These are phyloP conservation scores for Phrynocephalus versicolor DNA, from an alignment of 2,113 vertebrate genomes.

Conservation along the genomic window DNA sequence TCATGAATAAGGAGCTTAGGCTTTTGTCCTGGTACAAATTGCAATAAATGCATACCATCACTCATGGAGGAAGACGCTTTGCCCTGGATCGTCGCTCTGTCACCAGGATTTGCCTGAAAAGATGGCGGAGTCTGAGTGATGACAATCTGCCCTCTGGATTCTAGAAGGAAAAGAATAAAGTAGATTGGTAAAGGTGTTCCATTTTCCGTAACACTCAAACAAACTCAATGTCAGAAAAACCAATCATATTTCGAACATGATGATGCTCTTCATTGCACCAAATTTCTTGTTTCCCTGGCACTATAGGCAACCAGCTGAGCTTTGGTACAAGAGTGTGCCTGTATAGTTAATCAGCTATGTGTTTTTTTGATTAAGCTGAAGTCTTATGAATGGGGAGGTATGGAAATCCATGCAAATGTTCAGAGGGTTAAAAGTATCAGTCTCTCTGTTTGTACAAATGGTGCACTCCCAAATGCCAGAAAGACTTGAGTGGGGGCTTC, in stretches of 20 bases:
- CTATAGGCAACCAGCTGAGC: background rate
- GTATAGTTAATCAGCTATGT: too few relatives aligned
- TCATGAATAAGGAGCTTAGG: background rate
- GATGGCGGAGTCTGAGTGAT: background rate
- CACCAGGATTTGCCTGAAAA: background rate
- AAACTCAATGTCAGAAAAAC: background rate
- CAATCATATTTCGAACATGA: background rate
- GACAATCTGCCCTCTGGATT: background rate
- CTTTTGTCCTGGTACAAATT: background rate
- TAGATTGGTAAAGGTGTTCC: background rate
- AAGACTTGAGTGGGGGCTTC: background rate
- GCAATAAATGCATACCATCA: background rate
- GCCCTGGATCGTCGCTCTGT: background rate
- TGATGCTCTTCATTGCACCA: background rate
- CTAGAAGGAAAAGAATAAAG: background rate
- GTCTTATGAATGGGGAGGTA: background rate
- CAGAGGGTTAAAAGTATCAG: background rate
- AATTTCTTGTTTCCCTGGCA: background rate
- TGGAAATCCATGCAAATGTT: background rate
- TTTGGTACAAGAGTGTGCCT: too few relatives aligned
- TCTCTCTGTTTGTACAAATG: background rate
- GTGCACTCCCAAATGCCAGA: background rate
- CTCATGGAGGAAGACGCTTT: background rate
- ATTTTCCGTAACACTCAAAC: background rate
- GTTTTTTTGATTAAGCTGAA: background rate